Evolutionary conservation across 2,113 vertebrate species (phyloP).

Genomic region (Chaetorhynchus papuensis): DNA sequence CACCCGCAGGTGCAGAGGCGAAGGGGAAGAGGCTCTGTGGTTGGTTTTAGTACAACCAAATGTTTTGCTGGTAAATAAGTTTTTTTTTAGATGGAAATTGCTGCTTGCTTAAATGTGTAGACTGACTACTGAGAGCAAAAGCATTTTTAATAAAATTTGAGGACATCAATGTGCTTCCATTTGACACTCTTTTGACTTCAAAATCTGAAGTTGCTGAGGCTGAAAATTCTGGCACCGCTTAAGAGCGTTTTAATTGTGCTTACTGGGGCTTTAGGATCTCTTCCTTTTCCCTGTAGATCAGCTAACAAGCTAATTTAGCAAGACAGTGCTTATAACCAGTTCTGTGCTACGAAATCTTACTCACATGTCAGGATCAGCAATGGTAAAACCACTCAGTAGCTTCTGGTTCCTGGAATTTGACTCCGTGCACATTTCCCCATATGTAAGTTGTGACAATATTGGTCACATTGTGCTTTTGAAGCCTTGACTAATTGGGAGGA

Average conservation of each 20-base stretch:
- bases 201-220: neutral
- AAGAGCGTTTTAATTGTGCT: neutral
- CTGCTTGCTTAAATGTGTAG: neutral
- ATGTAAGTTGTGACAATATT: neutral
- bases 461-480: neutral
- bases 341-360: neutral
- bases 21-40: conserved; percentile 17
- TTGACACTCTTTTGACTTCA: neutral
- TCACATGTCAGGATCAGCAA: neutral
- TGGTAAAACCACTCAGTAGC: neutral
- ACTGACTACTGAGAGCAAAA: neutral
- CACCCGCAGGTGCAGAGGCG: neutral
- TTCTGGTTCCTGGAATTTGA: neutral
- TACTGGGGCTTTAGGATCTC: neutral
- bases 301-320: neutral
- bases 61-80: conserved; percentile 40
- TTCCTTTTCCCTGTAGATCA: neutral
- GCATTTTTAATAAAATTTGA: neutral
- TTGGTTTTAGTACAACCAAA: conserved; percentile 44
- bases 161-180: neutral
- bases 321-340: neutral
- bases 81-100: neutral
- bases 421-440: neutral
- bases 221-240: neutral
- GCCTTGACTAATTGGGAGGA: neutral